Base-by-base conservation (phyloP, 2,888 invertebrate species). In the Dimorphilus gyrociliatus region DNA sequence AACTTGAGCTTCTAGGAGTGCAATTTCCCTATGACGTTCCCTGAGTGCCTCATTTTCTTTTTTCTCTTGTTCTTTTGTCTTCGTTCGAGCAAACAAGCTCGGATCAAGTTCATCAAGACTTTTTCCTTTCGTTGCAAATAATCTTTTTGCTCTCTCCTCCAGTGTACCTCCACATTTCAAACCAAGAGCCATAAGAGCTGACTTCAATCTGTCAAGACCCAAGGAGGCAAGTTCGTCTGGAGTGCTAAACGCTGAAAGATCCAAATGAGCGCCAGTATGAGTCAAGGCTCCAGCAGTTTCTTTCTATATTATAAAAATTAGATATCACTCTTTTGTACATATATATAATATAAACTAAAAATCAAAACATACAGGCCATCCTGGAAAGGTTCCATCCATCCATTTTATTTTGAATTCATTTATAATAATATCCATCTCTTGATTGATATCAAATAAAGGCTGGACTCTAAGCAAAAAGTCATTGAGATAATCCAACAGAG, bases 121-220 rank as follows among this genome's bases (percentile, higher is more conserved):
- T 45, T 69, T 69, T 0, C 92, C 92, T 65, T 97, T 97, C 4
- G 60, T 94, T 37, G 79, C 78, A 58, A 90, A 97, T 39, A 99
- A 68, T 39, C 97, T 72, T 57, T 92, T 85, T 1, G 97, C 97
- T 46, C 97, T 71, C 64, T 99, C 92, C 65, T 94, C 90, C 30
- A 97, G 66, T 4, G 94, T 94, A 2, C 92, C 97, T 33, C 97
- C 97, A 65, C 97, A 97, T 64, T 99, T 99, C 2, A 99, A 68
- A 0, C 88, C 86, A 13, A 97, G 67, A 3, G 94, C 94, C 76
- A 92, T 81, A 10, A 94, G 66, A 1, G 92, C 94, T 0, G 90
- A 90, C 62, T 99, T 99, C 21, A 99, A 70, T 38, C 97, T 75
- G 68, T 97, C 97, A 44, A 97, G 65, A 14, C 97, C 97, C 3